Evolutionary conservation across 2,113 vertebrate species (phyloP), one percentile per base, ranked within the genome.

Genomic region (Prinia subflava): DNA sequence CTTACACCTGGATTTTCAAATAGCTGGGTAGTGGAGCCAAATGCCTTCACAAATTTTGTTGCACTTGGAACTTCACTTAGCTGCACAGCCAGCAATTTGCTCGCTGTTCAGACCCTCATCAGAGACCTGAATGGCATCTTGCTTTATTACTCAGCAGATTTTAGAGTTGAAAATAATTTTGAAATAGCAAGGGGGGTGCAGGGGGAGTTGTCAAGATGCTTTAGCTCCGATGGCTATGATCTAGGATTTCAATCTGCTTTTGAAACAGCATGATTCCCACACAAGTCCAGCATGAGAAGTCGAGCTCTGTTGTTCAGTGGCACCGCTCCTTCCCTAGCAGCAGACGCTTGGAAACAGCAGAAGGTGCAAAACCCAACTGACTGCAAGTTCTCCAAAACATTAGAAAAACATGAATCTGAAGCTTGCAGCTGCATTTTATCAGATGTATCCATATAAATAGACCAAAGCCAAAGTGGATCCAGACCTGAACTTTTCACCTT

Each of bases 401-500:
- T 89, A 91, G 41, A 79, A 89, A 94, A 95, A 94, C 62, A 94
- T 0, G 7, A 82, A 84, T 94, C 49, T 92, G 69, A 92, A 91
- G 87, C 83, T 71, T 8, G 6, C 91, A 92, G 95, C 96, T 96
- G 95, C 77, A 71, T 94, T 95, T 95, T 96, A 96, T 96, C 94
- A 87, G 91, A 95, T 94, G 77, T 88, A 94, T 86, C 79, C 88
- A 71, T 73, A 95, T 82, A 97, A 96, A 97, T 31, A 97, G 92
- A 94, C 81, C 57, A 94, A 95, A 93, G 37, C 9, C 89, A 94
- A 95, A 97, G 92, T 87, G 57, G 83, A 97, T 95, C 94, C 93
- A 95, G 95, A 89, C 81, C 86, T 95, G 93, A 95, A 96, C 96
- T 96, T 95, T 95, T 97, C 96, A 97, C 95, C 96, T 94, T 84